Base-by-base conservation (phyloP, 1,140 invertebrate genomes). In the Drosophila sulfurigaster region DNA sequence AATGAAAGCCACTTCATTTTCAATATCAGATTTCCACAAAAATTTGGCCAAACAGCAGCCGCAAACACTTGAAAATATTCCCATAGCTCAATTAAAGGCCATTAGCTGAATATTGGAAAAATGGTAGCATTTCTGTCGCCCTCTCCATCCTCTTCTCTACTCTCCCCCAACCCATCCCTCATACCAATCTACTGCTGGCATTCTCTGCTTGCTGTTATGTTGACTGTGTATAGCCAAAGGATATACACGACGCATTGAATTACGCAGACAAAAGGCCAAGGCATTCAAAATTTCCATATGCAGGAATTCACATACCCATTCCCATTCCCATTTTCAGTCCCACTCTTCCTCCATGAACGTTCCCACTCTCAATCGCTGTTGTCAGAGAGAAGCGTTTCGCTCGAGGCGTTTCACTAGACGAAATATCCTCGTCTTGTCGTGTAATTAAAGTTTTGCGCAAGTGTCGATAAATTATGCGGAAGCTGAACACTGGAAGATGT, bases 391-490 rank as follows among this genome's bases (percentile, higher is more conserved):
- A 51, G 49, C 49, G 38, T 65, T 56, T 32, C 30, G 69, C 70
- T 46, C 20, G 63, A 16, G 66, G 70, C 71, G 28, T 46, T 68
- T 62, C 70, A 78, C 62, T 63, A 66, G 78, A 49, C 71, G 72
- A 74, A 77, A 76, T 74, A 65, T 58, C 46, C 78, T 59, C 41
- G 57, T 58, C 52, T 56, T 54, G 77, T 82, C 81, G 78, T 81
- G 86, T 89, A 89, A 89, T 89, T 89, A 89, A 89, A 89, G 86
- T 89, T 89, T 90, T 76, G 75, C 81, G 56, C 83, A 88, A 90
- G 85, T 89, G 86, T 90, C 85, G 81, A 89, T 89, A 89, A 89
- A 89, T 89, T 89, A 89, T 89, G 86, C 86, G 71, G 72, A 85
- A 89, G 79, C 75, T 59, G 66, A 63, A 65, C 28, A 46, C 38